Conservation (phyloP, 1,140 invertebrate species). For the Drosophila baimaii region DNA sequence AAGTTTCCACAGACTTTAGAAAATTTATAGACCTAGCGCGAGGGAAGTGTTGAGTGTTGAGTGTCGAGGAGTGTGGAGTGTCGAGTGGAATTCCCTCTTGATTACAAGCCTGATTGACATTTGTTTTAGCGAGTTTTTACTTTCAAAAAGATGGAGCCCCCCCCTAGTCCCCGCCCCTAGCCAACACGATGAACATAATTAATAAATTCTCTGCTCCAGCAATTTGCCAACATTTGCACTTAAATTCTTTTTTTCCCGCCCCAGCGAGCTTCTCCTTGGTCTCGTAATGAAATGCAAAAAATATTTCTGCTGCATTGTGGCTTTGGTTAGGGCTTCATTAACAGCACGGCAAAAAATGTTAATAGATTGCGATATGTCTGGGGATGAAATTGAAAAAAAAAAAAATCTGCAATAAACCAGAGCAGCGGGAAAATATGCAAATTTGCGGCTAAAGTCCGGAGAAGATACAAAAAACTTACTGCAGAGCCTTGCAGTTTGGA, state of each 20-base stretch:
- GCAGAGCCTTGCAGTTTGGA: constrained; percentile 50
- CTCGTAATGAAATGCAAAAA: constrained; percentile 67
- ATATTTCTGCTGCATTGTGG: constrained; percentile 33
- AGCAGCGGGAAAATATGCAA: constrained; percentile 61
- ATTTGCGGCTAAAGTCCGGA: constrained; percentile 27
- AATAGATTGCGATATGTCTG: constrained; percentile 63
- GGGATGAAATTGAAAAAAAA: constrained; percentile 19
- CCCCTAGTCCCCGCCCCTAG: not conserved
- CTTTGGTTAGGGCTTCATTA: constrained; percentile 53
- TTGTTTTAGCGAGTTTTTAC: constrained; percentile 37
- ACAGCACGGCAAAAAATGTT: constrained; percentile 60
- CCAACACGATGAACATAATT: constrained; percentile 58
- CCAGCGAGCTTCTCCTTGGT: constrained; percentile 16
- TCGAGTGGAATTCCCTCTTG: constrained; percentile 25
- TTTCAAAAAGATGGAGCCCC: not conserved
- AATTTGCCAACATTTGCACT: constrained; percentile 71
- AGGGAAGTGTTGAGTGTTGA: not conserved
- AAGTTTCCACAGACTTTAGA: constrained; percentile 33
- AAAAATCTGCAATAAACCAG: constrained; percentile 25
- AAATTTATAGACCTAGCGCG: constrained; percentile 29
- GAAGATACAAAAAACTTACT: constrained; percentile 44
- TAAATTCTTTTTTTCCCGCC: constrained; percentile 21
- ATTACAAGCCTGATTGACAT: constrained; percentile 45
- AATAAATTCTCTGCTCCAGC: constrained; percentile 62
- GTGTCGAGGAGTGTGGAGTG: constrained; percentile 8